Evolutionary conservation across 2,888 invertebrate genomes (phyloP), one percentile per base, ranked within the genome.

Genomic region (Chymomyza amoena): DNA sequence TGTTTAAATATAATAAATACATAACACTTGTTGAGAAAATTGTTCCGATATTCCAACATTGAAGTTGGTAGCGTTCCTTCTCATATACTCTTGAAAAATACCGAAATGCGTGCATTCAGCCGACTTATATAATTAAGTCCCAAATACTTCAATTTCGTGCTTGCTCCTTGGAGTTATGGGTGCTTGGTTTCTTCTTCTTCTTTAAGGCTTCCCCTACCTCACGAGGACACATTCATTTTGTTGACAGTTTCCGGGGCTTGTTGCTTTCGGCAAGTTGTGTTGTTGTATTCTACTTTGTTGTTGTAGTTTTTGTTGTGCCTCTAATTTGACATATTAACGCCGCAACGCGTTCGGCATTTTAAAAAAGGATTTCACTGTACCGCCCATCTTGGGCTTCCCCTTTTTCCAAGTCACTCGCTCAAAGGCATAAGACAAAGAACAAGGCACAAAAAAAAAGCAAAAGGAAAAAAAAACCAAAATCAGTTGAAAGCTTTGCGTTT

Each of bases 321-420:
- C 74, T 80, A 84, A 79, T 75, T 79, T 78, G 73, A 78, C 81
- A 86, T 84, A 84, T 86, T 86, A 83, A 78, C 81, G 81, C 78
- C 84, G 75, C 73, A 76, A 80, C 84, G 86, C 81, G 86, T 72
- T 86, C 74, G 78, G 84, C 86, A 84, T 84, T 81, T 72, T 39
- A 72, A 79, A 85, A 86, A 81, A 78, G 81, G 80, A 84, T 78
- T 86, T 78, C 68, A 52, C 13, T 28, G 68, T 36, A 68, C 59
- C 69, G 76, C 76, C 73, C 60, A 64, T 70, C 52, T 28, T 15
- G 52, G 72, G 64, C 63, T 1, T 69, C 32, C 75, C 77, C 78
- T 78, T 72, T 84, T 84, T 77, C 78, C 85, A 80, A 85, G 73
- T 72, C 85, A 75, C 77, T 82, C 77, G 80, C 78, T 73, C 80